Evolutionary conservation across 2,888 invertebrate genomes (phyloP).

Genomic region (Drosophila eohydei): DNA sequence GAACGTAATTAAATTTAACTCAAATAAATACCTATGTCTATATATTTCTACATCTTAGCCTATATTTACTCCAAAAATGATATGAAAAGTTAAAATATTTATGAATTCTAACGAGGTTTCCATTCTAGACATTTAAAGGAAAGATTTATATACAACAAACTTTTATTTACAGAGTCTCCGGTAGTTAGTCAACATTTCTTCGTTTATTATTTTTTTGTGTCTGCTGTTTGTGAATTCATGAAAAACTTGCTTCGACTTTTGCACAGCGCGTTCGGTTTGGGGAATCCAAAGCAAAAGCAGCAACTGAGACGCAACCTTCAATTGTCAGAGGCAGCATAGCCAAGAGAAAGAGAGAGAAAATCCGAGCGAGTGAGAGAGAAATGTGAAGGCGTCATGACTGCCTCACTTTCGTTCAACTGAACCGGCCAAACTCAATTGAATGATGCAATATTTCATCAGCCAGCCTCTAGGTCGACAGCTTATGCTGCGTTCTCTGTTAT

Average conservation of each 20-base stretch:
- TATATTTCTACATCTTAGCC: too few species aligned
- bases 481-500: constrained; percentile 34
- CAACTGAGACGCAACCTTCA: constrained; percentile 49
- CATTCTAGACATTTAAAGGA: not conserved
- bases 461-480: constrained; percentile 20
- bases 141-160: not conserved
- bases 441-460: constrained; percentile 82
- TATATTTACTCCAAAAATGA: too few species aligned
- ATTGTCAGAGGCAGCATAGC: constrained; percentile 33
- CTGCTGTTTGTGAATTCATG: constrained; percentile 33
- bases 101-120: not conserved
- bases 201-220: constrained; percentile 17
- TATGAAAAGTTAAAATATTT: too few species aligned
- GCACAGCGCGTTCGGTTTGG: constrained; percentile 42
- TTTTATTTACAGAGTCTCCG: constrained; percentile 9
- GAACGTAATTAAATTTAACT: too few species aligned
- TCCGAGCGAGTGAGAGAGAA: constrained; percentile 15
- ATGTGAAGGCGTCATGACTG: constrained; percentile 31
- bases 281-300: constrained; percentile 45
- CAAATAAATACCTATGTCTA: too few species aligned
- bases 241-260: constrained; percentile 58
- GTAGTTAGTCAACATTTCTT: constrained; percentile 12
- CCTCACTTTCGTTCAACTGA: constrained; percentile 66
- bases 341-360: constrained; percentile 15
- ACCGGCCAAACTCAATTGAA: constrained; percentile 40